Conservation (phyloP, 2,797 vertebrate genomes). For the Protonibea diacanthus region DNA sequence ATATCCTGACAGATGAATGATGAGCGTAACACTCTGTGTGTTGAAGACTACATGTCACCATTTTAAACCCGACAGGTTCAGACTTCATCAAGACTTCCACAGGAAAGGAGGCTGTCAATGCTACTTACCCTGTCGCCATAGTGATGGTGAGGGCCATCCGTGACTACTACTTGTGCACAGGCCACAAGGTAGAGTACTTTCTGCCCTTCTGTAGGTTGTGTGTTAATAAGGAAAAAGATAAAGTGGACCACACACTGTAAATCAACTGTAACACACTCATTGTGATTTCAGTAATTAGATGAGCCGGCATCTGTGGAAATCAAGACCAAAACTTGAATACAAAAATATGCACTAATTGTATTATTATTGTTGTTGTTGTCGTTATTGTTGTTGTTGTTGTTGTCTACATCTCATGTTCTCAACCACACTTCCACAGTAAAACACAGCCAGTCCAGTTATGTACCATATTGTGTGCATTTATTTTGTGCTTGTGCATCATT, state of each 20-base stretch:
- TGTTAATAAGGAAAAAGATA: neutral
- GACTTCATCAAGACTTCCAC: constrained; percentile 99
- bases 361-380: no score
- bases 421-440: neutral
- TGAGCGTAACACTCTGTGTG: neutral
- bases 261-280: no score
- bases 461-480: neutral
- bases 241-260: neutral
- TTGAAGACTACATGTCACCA: constrained; percentile 20
- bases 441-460: neutral
- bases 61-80: constrained; percentile 85
- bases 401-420: neutral
- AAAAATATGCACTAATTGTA: neutral
- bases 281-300: neutral
- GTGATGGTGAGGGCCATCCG: constrained; percentile 96
- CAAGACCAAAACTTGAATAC: neutral
- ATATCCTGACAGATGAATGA: neutral
- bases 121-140: constrained; percentile 92
- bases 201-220: neutral
- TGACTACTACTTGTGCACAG: constrained; percentile 92
- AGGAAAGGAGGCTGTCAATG: constrained; percentile 96
- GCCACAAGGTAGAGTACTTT: constrained; percentile 88
- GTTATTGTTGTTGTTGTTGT: no score
- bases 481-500: neutral
- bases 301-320: no score